A percentile compares a stretch with the other conserved stretches of the same genome.
These are phyloP conservation scores for Parnassius glacialis DNA, from an alignment of 2,888 invertebrate genomes.

Conservation along the genomic window DNA sequence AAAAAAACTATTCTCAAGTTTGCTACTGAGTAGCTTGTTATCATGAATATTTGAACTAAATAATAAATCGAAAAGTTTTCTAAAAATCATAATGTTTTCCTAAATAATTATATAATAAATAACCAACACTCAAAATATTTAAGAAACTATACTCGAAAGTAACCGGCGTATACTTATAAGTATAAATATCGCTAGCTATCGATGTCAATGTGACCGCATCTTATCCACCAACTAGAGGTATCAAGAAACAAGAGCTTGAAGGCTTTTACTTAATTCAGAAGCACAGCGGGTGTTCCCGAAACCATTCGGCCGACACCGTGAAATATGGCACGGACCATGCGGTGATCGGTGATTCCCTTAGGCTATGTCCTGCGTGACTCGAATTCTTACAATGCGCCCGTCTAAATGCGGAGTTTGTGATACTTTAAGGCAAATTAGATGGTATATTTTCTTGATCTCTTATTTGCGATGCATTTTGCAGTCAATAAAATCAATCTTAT, in stretches of 20 bases:
- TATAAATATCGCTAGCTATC: background rate
- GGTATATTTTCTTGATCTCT: conserved; percentile 21
- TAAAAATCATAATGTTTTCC: too few species aligned
- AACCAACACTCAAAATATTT: too few species aligned
- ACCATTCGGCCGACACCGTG: conserved; percentile 68
- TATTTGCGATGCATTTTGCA: conserved; percentile 4
- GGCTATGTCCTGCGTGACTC: conserved; percentile 68
- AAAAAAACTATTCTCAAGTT: too few species aligned
- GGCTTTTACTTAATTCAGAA: conserved; percentile 87
- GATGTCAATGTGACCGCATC: conserved; percentile 44
- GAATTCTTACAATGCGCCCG: conserved; percentile 49
- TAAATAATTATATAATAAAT: too few species aligned
- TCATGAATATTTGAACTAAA: too few species aligned
- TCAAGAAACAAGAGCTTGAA: conserved; percentile 84
- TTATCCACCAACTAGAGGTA: conserved; percentile 73
- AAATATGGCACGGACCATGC: conserved; percentile 69
- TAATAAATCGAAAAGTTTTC: too few species aligned
- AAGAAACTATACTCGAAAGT: too few species aligned
- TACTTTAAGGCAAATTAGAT: conserved; percentile 31
- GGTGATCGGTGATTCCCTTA: conserved; percentile 59
- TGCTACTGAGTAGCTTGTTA: too few species aligned
- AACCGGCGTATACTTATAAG: too few species aligned
- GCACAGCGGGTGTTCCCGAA: conserved; percentile 85
- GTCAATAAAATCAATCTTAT: conserved; percentile 1
- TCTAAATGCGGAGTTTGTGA: conserved; percentile 20